Evolutionary conservation across 2,113 vertebrate genomes (phyloP).

Genomic region (Colius striatus): DNA sequence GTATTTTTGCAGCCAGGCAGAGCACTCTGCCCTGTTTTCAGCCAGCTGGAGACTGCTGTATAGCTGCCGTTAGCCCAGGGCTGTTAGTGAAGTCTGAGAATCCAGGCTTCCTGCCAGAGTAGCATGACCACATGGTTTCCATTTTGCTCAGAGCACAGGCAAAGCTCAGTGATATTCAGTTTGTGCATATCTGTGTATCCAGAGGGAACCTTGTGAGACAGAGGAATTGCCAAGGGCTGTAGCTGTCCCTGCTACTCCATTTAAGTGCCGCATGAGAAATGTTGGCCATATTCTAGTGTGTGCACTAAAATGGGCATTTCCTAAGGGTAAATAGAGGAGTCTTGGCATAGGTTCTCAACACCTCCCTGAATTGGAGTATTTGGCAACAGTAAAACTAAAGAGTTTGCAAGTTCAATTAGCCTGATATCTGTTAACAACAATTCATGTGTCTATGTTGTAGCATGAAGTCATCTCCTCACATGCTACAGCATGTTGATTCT

Average conservation of each 20-base stretch:
- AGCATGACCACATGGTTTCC: not conserved
- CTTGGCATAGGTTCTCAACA: not conserved
- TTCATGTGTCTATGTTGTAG: not conserved
- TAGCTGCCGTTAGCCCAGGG: not conserved
- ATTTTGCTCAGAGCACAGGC: not conserved
- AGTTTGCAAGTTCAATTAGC: not conserved
- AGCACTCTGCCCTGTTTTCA: not conserved
- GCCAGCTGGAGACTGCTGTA: not conserved
- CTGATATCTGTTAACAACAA: not conserved
- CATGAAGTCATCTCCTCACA: not conserved
- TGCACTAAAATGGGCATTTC: not conserved
- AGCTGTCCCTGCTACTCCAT: not conserved
- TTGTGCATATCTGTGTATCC: rapidly evolving
- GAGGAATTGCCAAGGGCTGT: not conserved
- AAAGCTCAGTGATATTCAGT: not conserved
- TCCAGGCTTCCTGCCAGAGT: not conserved
- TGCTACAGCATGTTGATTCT: not conserved
- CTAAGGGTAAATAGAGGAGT: not conserved
- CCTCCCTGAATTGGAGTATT: not conserved
- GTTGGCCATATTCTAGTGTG: not conserved
- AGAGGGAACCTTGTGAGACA: not conserved
- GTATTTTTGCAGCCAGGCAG: not conserved
- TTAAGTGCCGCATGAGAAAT: not conserved
- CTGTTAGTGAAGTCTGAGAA: not conserved
- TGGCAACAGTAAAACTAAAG: not conserved